Evolutionary conservation across 2,888 invertebrate genomes (phyloP), one percentile per base, ranked within the genome.

Genomic region (Aelia acuminata): DNA sequence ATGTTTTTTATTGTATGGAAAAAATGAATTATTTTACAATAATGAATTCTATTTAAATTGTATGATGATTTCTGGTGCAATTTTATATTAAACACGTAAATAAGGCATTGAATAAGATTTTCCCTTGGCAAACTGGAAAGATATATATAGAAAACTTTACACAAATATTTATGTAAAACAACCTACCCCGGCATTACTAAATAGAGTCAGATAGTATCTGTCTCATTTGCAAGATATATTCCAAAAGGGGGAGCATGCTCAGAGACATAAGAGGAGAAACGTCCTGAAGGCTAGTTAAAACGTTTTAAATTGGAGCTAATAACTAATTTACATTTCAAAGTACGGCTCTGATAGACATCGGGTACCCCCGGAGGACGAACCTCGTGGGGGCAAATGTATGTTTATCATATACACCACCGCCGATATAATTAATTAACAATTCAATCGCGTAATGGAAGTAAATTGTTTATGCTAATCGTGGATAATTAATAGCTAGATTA

Each of bases 251-350:
- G n/a, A 26, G 5, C 63, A 70, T 70, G 63, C 63, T 35, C 35
- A 3, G 1, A 1, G 63, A 57, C 57, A 13, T 26, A 70, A 70
- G 15, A 15, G 63, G 63, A 31, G 31, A 35, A 35, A 35, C 31
- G 31, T 70, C 43, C n/a, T 43, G 43, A 80, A 80, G 39, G 43
- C 80, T 47, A 80, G 80, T 43, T 80, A 43, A 80, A 80, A 39
- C 80, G n/a, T 80, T 80, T 47, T 43, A 43, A 80, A 80, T 80
- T 43, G 43, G 39, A 43, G 43, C 43, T 80, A 80, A 80, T 80
- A 80, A 80, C 80, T 80, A 3, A 80, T 80, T 80, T 80, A 47
- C 80, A 80, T 80, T 80, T 80, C 80, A 80, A 43, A 80, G 80
- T 47, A 80, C 39, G 43, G 80, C 5, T 47, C 43, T 80, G 80